Percentiles rank a stretch among this genome's conserved stretches.
Evolutionary conservation across 2,113 vertebrate species (phyloP).

Genomic region (Probosciger aterrimus): DNA sequence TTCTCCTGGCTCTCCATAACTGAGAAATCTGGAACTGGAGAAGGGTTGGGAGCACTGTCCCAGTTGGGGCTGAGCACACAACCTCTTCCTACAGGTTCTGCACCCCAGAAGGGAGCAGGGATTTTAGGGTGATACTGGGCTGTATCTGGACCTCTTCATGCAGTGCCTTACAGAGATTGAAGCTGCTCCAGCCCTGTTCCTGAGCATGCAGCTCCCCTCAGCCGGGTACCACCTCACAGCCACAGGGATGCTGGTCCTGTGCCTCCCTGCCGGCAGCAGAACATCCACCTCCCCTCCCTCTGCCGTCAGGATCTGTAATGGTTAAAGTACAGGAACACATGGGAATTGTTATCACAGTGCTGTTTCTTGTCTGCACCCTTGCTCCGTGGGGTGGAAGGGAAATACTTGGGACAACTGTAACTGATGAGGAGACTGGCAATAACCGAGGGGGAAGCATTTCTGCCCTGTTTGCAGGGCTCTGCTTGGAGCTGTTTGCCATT

Average conservation of each 20-base stretch:
- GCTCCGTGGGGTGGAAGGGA: background rate
- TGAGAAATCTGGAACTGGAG: background rate
- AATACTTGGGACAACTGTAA: background rate
- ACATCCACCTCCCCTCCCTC: background rate
- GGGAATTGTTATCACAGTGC: background rate
- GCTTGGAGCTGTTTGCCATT: background rate
- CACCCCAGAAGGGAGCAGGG: background rate
- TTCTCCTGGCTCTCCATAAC: background rate
- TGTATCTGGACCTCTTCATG: background rate
- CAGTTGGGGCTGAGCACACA: accelerated
- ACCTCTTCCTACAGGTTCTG: background rate
- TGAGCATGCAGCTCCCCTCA: background rate
- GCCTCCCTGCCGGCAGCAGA: background rate
- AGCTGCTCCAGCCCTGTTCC: background rate
- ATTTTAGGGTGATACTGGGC: background rate
- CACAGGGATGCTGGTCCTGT: background rate
- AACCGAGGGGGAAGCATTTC: background rate
- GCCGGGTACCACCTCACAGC: background rate
- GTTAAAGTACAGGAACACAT: background rate
- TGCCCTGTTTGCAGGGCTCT: background rate
- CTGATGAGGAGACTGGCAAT: background rate
- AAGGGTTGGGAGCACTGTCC: background rate
- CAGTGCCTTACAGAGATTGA: background rate
- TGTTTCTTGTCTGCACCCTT: background rate
- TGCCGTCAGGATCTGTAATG: background rate